Evolutionary conservation across 1,140 invertebrate genomes (phyloP), one percentile per base, ranked within the genome.

Genomic region (Bombus confusus): DNA sequence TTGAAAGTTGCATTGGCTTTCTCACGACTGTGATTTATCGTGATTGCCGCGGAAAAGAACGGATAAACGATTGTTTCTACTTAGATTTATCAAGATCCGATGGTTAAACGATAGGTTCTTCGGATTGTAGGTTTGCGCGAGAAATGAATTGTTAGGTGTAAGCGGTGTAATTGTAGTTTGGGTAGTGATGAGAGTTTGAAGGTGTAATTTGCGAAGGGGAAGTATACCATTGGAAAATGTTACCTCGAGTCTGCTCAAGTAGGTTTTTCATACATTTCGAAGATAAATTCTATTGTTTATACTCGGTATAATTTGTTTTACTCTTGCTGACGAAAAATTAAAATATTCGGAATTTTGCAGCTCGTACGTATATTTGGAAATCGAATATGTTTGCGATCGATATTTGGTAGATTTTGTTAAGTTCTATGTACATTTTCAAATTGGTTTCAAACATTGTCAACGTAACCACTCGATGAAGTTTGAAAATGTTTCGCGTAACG

Each of bases 321-420:
- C 0, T 52, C 5, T 52, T 22, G 5, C 18, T 52, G 18, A 52
- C 5, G 18, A 22, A 52, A 52, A 52, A 52, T 52, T 8, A 0
- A 52, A 8, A 22, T 8, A 22, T 22, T 52, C 18, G 1, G 47
- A 52, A 52, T 52, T 52, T 52, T 22, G 1, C 0, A 52, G 0
- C 5, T 0, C 18, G 47, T 52, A 52, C 47, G 47, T 18, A 52
- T 18, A 52, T 52, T 52, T 52, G 18, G 1, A 52, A 18, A 52
- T 52, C 15, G 47, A 47, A 18, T 18, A 47, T 47, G 47, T 18
- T 47, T 6, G 0, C 5, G 1, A 47, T 18, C 5, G 5, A 52
- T 52, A 22, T 22, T 52, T 52, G 18, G 18, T 8, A 52, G 2
- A 22, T 52, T 22, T 22, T 52, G 47, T 5, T 52, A 52, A 47